Conservation (phyloP, 1,140 invertebrate genomes). For the Penaeus japonicus region DNA sequence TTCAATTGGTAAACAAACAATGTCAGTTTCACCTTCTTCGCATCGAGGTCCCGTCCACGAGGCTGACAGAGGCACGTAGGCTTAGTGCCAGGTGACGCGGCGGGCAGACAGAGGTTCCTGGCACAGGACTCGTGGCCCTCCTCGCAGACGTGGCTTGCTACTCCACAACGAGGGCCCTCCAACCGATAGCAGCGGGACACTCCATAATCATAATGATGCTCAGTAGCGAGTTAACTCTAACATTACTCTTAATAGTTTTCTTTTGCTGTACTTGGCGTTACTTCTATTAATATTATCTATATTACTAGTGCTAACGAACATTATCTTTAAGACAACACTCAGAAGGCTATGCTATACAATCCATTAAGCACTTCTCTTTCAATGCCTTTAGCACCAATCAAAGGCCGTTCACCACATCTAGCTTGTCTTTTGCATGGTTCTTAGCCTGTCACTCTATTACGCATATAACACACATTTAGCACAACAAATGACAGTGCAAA, state of each 20-base stretch:
- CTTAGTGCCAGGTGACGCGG: constrained; percentile 68
- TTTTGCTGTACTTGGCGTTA: no score
- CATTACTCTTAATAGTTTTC: no score
- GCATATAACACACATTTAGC: neutral
- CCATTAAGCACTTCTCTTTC: no score
- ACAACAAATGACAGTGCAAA: neutral
- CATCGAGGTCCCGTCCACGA: constrained; percentile 73
- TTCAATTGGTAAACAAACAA: neutral
- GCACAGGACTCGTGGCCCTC: constrained; percentile 69
- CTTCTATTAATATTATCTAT: no score
- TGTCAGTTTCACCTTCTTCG: constrained; percentile 69
- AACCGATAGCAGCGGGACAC: constrained; percentile 78
- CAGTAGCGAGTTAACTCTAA: no score
- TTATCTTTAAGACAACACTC: no score
- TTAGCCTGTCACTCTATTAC: no score
- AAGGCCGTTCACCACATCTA: no score
- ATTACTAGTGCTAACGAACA: no score
- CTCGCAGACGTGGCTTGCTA: constrained; percentile 72
- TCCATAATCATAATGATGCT: constrained; percentile 62
- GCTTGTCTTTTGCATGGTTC: no score
- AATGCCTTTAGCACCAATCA: no score
- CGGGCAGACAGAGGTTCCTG: constrained; percentile 66
- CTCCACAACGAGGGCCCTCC: constrained; percentile 77
- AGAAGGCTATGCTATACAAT: no score
- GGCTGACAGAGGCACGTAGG: constrained; percentile 78